Conservation (phyloP, 2,797 vertebrate genomes). For the Prunella strophiata region DNA sequence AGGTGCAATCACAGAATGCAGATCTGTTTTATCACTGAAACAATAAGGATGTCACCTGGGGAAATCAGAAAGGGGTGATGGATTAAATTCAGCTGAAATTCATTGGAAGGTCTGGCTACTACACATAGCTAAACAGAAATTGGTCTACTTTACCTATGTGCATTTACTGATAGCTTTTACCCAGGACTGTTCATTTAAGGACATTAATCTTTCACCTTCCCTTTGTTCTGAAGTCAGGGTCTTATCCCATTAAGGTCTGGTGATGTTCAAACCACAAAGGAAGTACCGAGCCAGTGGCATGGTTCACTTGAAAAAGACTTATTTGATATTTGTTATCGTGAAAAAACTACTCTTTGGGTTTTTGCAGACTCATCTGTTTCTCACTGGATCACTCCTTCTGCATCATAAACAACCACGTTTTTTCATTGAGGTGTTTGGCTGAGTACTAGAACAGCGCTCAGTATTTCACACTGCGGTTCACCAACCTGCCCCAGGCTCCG, state of each 20-base stretch:
- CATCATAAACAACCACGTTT: neutral
- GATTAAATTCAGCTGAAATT: neutral
- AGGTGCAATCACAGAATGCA: neutral
- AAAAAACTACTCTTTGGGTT: neutral
- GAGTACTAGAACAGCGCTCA: rapidly evolving
- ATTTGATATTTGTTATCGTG: neutral
- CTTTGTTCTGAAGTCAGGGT: neutral
- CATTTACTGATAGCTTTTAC: neutral
- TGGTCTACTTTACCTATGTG: neutral
- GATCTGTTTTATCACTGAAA: neutral
- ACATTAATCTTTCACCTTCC: neutral
- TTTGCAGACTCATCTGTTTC: neutral
- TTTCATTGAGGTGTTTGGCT: neutral
- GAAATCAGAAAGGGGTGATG: neutral
- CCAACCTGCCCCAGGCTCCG: neutral
- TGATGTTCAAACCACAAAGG: neutral
- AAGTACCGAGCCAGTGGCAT: neutral
- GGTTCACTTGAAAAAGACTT: neutral
- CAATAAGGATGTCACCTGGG: neutral
- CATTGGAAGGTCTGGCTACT: neutral
- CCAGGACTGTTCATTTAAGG: neutral
- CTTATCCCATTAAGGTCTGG: neutral
- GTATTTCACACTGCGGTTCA: neutral
- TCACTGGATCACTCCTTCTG: neutral
- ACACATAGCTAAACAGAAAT: rapidly evolving